Evolutionary conservation across 1,140 invertebrate genomes (phyloP), one percentile per base, ranked within the genome.

Genomic region (Notospermus geniculatus): DNA sequence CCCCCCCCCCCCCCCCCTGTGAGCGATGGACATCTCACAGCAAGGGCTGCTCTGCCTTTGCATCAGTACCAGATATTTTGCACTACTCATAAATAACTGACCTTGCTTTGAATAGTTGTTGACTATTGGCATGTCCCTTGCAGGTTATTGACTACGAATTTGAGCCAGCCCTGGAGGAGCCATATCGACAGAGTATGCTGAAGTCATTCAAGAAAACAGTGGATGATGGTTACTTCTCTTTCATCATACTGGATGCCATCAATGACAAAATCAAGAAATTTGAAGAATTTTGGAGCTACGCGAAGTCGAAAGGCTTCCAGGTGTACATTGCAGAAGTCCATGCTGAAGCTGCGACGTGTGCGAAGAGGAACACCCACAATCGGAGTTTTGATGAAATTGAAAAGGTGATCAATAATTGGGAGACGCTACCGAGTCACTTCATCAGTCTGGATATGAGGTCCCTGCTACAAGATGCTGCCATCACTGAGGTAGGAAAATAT

Each of bases 151-250:
- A 92, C 56, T 97, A 95, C 77, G 93, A 96, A 76, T 97, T 91
- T 82, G 94, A 98, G 68, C 85, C 88, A 59, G 86, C 85, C 29
- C 87, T 91, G 86, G 94, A 97, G 79, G 84, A 88, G 52, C 85
- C 85, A 27, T 97, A 97, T 72, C 77, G 90, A 63, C 84, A 84
- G 30, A 94, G 91, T 54, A 83, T 98, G 32, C 83, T 91, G 30
- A 95, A 95, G 83, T 89, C 92, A 19, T 95, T 95, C 72, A 95
- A 92, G 72, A 93, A 95, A 81, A 94, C 90, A 25, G 85, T 97
- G 7, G 89, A 88, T 39, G 92, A 95, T 81, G 91, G 92, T 28
- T 94, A 91, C 75, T 96, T 96, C 76, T 87, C 89, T 55, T 96
- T 97, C 77, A 90, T 97, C 61, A 92, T 98, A 76, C 86, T 94